Base-by-base conservation (phyloP, 2,797 vertebrate genomes). In the Moxostoma hubbsi region DNA sequence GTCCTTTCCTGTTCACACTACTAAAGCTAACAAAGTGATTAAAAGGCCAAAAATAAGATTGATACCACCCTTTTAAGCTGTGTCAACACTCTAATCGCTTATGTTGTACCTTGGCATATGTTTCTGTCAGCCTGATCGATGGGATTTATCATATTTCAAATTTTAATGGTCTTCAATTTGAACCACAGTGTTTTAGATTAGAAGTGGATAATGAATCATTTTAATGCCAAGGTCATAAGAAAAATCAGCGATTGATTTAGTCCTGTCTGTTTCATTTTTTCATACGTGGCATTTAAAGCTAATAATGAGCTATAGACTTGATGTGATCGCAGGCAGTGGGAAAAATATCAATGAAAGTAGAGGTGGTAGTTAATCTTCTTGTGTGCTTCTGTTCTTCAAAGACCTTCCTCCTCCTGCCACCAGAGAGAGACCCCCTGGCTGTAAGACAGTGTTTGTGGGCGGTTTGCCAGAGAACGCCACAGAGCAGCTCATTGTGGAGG, bases 401-500 rank as follows among this genome's bases (percentile, higher is more conserved):
- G 97, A 98, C 86, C 95, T 98, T 9, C 96, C 96, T 5, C 96
- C 96, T 89, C 97, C 97, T 0, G 95, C 97, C 79, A 97, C 94
- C 0, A 95, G 97, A 84, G 95, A 98, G 72, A 95, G 97, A 77
- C 97, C 97, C 78, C 97, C 97, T 0, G 97, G 97, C 24, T 99
- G 97, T 86, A 98, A 97, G 90, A 99, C 97, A 0, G 96, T 99
- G 85, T 99, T 98, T 89, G 97, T 99, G 4, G 97, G 97, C 0
- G 97, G 97, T 18, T 91, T 99, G 54, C 97, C 97, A 0, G 97
- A 98, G 85, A 98, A 98, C 0, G 92, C 93, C 4, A 96, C 93
- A 0, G 97, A 99, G 87, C 96, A 97, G 89, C 95, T 96, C 82
- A 97, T 99, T 24, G 91, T 96, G 89, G 97, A 99, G 80, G 93